phyloP scores from a whole-genome alignment of 2,797 vertebrate genomes.

The Hypotaenidia okinawae region DNA sequence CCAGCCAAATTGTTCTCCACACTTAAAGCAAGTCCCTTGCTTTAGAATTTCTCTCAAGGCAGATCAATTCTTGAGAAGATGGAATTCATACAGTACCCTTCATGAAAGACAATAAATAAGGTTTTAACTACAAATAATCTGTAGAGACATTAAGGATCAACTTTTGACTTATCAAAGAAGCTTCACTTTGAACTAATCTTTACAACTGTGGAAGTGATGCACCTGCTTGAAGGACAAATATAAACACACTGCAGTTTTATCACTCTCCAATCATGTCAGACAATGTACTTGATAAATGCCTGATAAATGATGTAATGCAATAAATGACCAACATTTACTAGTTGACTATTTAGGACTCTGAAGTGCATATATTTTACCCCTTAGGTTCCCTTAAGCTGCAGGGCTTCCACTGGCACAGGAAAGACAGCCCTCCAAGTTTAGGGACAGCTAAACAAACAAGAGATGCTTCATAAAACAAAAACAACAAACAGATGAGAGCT shows the following conservation, averaged over 20 bases:
- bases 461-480: background rate
- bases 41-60: background rate
- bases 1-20: background rate
- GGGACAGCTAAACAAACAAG: background rate
- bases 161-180: background rate
- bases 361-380: fast-evolving
- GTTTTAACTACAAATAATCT: background rate
- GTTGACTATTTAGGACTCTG: background rate
- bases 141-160: background rate
- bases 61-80: background rate
- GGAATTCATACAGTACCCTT: background rate
- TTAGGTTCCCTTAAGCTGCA: background rate
- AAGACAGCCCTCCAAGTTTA: background rate
- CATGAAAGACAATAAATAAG: background rate
- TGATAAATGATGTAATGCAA: background rate
- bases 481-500: background rate
- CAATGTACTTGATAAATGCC: background rate
- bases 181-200: background rate
- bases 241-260: background rate
- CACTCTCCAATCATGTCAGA: background rate
- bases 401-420: background rate
- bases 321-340: background rate
- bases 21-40: background rate
- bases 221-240: background rate
- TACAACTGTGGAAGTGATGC: background rate